These are phyloP conservation scores for Argyrosomus regius DNA, from an alignment of 2,797 vertebrate species.

Conservation along the genomic window DNA sequence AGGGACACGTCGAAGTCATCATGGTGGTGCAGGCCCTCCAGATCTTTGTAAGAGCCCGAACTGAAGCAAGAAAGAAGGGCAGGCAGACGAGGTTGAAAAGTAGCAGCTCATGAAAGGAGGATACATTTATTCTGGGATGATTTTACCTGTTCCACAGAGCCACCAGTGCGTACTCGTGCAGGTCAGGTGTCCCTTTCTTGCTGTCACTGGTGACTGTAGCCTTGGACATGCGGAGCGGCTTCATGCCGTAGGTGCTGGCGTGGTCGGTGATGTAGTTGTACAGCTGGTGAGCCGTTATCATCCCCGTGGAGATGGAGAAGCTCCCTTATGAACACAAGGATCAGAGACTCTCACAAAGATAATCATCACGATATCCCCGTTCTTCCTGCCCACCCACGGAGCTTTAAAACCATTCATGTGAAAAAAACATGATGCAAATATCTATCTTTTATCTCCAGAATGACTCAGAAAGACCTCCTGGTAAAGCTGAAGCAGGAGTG, in stretches of 20 bases:
- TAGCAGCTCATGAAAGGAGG: not conserved
- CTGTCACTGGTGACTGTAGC: slow-evolving; percentile 76
- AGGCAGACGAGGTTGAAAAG: not conserved
- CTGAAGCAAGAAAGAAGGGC: slow-evolving; percentile 29
- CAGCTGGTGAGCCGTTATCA: slow-evolving; percentile 97
- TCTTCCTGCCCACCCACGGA: not conserved
- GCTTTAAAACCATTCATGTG: not conserved
- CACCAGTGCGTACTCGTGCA: slow-evolving; percentile 96
- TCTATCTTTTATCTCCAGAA: not conserved
- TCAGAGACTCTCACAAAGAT: slow-evolving; percentile 30
- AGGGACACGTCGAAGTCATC: slow-evolving; percentile 98
- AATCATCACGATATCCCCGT: not conserved
- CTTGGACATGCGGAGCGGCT: slow-evolving; percentile 95
- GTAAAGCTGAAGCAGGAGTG: not conserved
- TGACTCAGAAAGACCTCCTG: not conserved
- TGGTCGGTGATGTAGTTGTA: slow-evolving; percentile 99
- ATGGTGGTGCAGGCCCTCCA: slow-evolving; percentile 94
- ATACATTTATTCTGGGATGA: not conserved
- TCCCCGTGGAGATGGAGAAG: slow-evolving; percentile 92
- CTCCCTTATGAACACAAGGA: slow-evolving; percentile 81
- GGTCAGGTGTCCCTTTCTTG: slow-evolving; percentile 90
- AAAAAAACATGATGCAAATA: slow-evolving; percentile 3
- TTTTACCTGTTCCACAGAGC: slow-evolving; percentile 96
- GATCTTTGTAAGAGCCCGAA: slow-evolving; percentile 90
- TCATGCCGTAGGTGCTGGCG: slow-evolving; percentile 95